Evolutionary conservation across 2,113 vertebrate species (phyloP).

Genomic region (Hyperoodon ampullatus): DNA sequence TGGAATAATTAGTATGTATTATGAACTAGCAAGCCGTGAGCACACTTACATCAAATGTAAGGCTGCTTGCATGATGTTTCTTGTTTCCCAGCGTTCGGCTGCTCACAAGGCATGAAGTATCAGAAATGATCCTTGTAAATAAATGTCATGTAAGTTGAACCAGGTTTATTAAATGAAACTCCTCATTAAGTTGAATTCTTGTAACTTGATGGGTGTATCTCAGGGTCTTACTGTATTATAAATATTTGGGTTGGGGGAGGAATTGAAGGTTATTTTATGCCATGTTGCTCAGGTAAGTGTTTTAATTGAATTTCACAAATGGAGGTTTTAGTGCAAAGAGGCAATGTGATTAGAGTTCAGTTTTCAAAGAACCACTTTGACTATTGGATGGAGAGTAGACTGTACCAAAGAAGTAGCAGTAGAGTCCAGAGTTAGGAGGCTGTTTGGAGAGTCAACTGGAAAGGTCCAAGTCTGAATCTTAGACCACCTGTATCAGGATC

Average conservation of each 20-base stretch:
- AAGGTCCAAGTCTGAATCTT: not conserved
- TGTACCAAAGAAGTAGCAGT: not conserved
- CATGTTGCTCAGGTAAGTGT: not conserved
- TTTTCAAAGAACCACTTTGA: not conserved
- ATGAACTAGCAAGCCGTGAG: not conserved
- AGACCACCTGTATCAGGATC: not conserved
- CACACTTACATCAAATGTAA: not conserved
- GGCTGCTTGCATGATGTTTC: not conserved
- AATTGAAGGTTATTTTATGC: not conserved
- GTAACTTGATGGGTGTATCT: not conserved
- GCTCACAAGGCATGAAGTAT: not conserved
- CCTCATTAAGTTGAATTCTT: constrained; percentile 44
- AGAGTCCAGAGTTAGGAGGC: not conserved
- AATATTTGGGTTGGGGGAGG: not conserved
- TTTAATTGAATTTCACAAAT: constrained; percentile 7
- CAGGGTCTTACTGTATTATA: constrained; percentile 23
- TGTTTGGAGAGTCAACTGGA: not conserved
- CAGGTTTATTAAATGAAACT: constrained; percentile 37
- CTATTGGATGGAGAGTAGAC: not conserved
- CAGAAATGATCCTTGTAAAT: constrained; percentile 26
- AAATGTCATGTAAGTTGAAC: not conserved
- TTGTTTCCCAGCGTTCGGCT: not conserved
- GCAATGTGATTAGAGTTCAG: not conserved
- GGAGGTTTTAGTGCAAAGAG: not conserved
- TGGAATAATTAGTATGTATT: not conserved